Base-by-base conservation (phyloP, 2,797 vertebrate genomes). In the Crocodylus rhombifer region DNA sequence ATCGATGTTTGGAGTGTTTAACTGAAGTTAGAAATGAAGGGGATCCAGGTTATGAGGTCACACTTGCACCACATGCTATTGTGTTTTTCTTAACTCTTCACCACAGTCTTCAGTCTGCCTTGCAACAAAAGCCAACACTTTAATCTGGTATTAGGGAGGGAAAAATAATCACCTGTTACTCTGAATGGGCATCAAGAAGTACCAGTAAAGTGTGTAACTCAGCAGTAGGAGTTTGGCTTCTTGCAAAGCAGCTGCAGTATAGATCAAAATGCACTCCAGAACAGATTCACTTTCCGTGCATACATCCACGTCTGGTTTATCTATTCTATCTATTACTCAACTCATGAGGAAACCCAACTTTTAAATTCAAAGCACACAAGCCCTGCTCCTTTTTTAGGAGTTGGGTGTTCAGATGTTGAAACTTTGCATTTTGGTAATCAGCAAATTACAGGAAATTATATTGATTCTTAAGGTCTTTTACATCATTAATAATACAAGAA, bases 281-380 rank as follows among this genome's bases (percentile, higher is more conserved):
- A 82, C 13, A 81, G 15, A 64, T 36, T 73, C 36, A 26, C 69
- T 26, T 73, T 73, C 36, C 69, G 75, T 15, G 12, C 33, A 36
- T 73, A 9, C 0, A 0, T 36, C 80, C 73, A 6, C 7, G 0
- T 36, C 4, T 26, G 64, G 67, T 64, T 85, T 64, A 56, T 56
- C 42, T 25, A 51, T 8, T 51, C 69, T 73, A 14, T 7, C 69
- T 51, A 51, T 51, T 51, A 73, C 36, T 51, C 42, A 25, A 42
- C 7, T 42, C 23, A 26, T 25, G 42, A 73, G 30, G 30, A 30
- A 65, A 86, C 83, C 4, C 79, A 92, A 26, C 30, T 84, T 81
- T 16, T 3, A 1, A 56, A n/a, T 77, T 89, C 55, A 1, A 0
- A 91, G 92, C 11, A 10, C 0, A 0, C 30, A 0, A 77, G 42